phyloP scores from a whole-genome alignment of 2,113 vertebrate genomes.

The Glaucidium brasilianum region DNA sequence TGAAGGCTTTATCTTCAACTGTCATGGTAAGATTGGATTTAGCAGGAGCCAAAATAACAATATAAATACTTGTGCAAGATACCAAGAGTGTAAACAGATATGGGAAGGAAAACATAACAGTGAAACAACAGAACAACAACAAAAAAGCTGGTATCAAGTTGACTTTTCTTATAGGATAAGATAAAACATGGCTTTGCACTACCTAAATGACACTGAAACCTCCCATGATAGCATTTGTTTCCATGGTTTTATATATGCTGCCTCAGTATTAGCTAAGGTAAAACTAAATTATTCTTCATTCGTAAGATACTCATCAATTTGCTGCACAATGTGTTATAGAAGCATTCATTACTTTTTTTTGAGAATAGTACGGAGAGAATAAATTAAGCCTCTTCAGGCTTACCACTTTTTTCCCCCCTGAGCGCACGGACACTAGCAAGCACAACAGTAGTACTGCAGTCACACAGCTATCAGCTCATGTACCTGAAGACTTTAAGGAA shows the following conservation, averaged over 20 bases:
- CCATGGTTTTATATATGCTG: neutral
- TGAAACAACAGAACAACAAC: neutral
- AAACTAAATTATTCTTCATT: neutral
- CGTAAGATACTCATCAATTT: neutral
- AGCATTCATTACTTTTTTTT: neutral
- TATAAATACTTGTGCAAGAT: neutral
- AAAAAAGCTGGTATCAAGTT: neutral
- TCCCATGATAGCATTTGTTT: neutral
- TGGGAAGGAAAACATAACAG: neutral
- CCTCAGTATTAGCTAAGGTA: neutral
- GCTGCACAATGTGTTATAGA: neutral
- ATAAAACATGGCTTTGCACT: neutral
- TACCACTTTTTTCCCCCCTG: neutral
- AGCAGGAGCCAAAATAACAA: neutral
- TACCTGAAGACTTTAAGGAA: neutral
- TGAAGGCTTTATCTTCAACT: neutral
- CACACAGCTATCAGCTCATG: neutral
- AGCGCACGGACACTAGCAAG: rapidly evolving
- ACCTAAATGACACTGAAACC: neutral
- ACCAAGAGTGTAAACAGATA: neutral
- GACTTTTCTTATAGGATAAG: neutral
- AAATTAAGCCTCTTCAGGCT: neutral
- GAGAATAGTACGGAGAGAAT: neutral
- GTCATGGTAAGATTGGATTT: neutral
- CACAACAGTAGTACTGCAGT: neutral